These are phyloP conservation scores for Pipa parva DNA, from an alignment of 2,113 vertebrate species.

Conservation along the genomic window DNA sequence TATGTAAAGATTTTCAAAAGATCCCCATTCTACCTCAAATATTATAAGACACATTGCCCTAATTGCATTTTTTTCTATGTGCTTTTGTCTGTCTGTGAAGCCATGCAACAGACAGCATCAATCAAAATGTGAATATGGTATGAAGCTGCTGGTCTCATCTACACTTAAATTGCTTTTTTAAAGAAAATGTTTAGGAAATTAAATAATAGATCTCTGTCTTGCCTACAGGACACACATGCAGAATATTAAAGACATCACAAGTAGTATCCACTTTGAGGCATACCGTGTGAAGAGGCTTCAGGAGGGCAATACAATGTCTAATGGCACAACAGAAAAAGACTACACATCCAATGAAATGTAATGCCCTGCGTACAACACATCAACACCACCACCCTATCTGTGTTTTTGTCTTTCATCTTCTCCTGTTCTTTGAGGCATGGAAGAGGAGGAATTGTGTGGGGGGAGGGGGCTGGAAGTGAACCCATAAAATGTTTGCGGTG, in stretches of 20 bases:
- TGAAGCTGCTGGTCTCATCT: no score
- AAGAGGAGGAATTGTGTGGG: neutral
- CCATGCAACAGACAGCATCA: no score
- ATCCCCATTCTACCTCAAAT: no score
- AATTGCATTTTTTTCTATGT: no score
- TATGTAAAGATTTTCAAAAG: no score
- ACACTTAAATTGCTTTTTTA: no score
- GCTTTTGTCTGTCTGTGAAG: no score
- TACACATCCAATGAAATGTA: conserved; percentile 85
- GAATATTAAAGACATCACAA: conserved; percentile 97
- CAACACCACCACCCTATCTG: conserved; percentile 45
- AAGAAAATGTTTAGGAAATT: no score
- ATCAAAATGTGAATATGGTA: no score
- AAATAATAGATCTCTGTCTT: no score
- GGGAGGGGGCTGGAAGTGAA: neutral
- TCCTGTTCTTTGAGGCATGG: neutral
- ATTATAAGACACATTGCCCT: no score
- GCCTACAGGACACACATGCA: conserved; percentile 92
- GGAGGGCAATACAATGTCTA: conserved; percentile 75
- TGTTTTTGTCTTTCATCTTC: conserved; percentile 24
- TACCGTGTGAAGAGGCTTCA: conserved; percentile 92
- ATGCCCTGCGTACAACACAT: conserved; percentile 35
- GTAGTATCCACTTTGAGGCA: conserved; percentile 93
- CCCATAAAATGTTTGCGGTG: no score
- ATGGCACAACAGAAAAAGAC: conserved; percentile 72